Evolutionary conservation across 2,797 vertebrate genomes (phyloP).

Genomic region (Tenualosa thibaudeaui): DNA sequence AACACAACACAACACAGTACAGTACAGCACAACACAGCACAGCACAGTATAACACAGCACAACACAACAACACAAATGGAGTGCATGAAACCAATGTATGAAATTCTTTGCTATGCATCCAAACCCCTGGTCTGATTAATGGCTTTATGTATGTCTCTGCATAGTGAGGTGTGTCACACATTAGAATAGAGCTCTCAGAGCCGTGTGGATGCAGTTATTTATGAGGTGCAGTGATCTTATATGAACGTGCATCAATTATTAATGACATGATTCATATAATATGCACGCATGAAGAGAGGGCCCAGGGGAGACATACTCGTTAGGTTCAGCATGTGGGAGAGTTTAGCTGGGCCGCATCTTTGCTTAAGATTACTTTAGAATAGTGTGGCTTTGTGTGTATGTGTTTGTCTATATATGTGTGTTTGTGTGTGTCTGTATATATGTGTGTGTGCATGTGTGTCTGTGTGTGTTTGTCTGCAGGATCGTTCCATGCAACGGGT

Average conservation of each 20-base stretch:
- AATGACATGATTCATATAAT: not conserved
- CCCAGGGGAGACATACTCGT: not conserved
- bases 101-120: no score
- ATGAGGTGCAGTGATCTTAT: not conserved
- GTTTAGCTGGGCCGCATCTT: not conserved
- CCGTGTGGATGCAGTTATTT: not conserved
- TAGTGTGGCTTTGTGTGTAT: no score
- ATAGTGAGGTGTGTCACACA: not conserved
- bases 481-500: constrained; percentile 78
- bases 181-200: not conserved
- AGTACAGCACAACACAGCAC: not conserved
- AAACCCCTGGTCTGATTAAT: not conserved
- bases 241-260: not conserved
- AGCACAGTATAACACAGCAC: not conserved
- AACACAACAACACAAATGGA: no score
- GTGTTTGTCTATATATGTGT: not conserved
- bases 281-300: not conserved
- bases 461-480: constrained; percentile 60
- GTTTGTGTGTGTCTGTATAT: not conserved
- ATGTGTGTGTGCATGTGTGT: constrained; percentile 19
- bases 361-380: not conserved
- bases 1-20: not conserved
- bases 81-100: no score
- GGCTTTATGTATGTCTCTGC: not conserved
- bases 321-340: not conserved